These are phyloP conservation scores for Dexiosoma caninum DNA, from an alignment of 2,888 invertebrate species.

Conservation along the genomic window DNA sequence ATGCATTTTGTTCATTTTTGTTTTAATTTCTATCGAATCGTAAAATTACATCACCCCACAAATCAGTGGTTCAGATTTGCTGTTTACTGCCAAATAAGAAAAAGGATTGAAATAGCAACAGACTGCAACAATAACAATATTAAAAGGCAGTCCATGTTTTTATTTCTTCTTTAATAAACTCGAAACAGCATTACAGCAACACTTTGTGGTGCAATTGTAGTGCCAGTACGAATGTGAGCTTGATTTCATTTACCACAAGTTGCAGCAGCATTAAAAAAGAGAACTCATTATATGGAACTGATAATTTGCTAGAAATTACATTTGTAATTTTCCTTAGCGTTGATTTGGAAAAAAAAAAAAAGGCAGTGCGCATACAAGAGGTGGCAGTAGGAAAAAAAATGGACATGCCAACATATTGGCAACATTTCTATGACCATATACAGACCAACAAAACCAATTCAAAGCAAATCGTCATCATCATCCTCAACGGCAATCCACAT, in stretches of 20 bases:
- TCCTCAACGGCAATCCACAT: background rate
- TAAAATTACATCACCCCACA: slow-evolving; percentile 22
- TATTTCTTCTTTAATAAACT: slow-evolving; percentile 9
- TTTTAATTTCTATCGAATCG: slow-evolving; percentile 38
- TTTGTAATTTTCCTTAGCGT: slow-evolving; percentile 39
- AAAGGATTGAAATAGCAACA: background rate
- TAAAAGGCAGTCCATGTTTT: background rate
- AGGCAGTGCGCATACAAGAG: slow-evolving; percentile 9
- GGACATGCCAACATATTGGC: slow-evolving; percentile 38
- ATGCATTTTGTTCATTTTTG: background rate
- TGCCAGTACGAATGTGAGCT: background rate
- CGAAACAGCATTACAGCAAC: background rate
- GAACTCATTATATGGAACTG: slow-evolving; percentile 56
- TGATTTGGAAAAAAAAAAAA: slow-evolving; percentile 33
- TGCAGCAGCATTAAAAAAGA: slow-evolving; percentile 22
- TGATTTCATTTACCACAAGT: slow-evolving; percentile 18
- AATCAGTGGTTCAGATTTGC: slow-evolving; percentile 8
- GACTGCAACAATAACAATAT: too few relatives aligned
- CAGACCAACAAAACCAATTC: slow-evolving; percentile 22
- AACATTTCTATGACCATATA: slow-evolving; percentile 52
- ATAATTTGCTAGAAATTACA: slow-evolving; percentile 61
- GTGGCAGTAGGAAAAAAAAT: background rate
- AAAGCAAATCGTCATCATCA: slow-evolving; percentile 28
- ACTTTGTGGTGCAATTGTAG: background rate
- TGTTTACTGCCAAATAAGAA: background rate